These are phyloP conservation scores for Gonioctena quinquepunctata DNA, from an alignment of 1,140 invertebrate species.

Conservation along the genomic window DNA sequence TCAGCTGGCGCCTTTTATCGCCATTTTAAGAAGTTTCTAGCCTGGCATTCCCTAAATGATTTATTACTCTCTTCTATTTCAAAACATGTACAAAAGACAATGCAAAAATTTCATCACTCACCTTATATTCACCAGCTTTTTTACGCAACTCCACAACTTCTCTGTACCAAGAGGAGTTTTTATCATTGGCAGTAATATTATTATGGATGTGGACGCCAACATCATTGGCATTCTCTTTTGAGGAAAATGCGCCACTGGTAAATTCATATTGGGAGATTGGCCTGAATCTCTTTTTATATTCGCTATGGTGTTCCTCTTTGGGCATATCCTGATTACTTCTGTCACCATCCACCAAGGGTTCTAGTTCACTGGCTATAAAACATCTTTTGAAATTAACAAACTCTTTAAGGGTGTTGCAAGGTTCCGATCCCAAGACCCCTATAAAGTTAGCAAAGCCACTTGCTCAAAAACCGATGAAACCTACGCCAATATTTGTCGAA, in stretches of 20 bases:
- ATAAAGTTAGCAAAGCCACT: no score
- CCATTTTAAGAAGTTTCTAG: no score
- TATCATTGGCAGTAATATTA: constrained; percentile 48
- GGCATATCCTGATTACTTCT: constrained; percentile 60
- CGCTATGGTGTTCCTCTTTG: constrained; percentile 67
- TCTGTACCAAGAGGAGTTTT: constrained; percentile 73
- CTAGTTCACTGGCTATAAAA: constrained; percentile 68
- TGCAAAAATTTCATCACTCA: constrained; percentile 54
- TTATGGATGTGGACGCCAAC: constrained; percentile 31
- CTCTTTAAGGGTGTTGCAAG: no score
- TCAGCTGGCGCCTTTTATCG: no score
- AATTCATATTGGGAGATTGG: constrained; percentile 81
- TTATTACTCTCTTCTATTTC: no score
- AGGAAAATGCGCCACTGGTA: constrained; percentile 71
- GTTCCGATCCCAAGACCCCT: no score
- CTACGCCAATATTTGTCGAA: no score
- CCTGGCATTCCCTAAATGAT: no score
- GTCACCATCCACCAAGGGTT: constrained; percentile 73
- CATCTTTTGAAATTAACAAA: no score
- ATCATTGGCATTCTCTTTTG: constrained; percentile 13
- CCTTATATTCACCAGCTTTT: constrained; percentile 91
- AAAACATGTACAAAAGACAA: no score
- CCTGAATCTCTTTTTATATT: constrained; percentile 80
- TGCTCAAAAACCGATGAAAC: no score
- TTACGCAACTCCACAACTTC: constrained; percentile 86